phyloP scores from a whole-genome alignment of 1,140 invertebrate genomes.

The Hyles euphorbiae region DNA sequence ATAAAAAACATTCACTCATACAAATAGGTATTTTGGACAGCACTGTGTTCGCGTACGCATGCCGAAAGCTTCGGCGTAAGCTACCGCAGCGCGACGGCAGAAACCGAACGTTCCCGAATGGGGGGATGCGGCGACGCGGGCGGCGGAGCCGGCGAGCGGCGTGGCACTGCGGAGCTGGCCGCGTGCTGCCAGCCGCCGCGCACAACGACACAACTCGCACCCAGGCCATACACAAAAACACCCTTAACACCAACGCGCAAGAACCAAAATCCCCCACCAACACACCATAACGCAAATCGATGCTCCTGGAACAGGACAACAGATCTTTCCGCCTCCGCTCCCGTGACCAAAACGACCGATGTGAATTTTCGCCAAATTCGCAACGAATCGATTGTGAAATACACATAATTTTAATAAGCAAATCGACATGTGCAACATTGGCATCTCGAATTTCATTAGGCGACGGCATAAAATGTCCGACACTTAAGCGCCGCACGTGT shows the following conservation, averaged over 20 bases:
- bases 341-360: conserved; percentile 34
- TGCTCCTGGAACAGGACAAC: conserved; percentile 66
- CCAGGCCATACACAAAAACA: conserved; percentile 17
- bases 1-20: conserved; percentile 18
- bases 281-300: conserved; percentile 53
- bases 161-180: conserved; percentile 65
- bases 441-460: conserved; percentile 45
- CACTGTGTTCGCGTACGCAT: conserved; percentile 20
- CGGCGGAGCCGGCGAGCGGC: conserved; percentile 52
- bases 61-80: conserved; percentile 34
- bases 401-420: conserved; percentile 49
- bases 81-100: conserved; percentile 54
- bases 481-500: conserved; percentile 23
- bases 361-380: conserved; percentile 50
- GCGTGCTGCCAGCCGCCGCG: conserved; percentile 37
- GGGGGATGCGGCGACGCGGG: conserved; percentile 29
- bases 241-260: conserved; percentile 30
- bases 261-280: conserved; percentile 20
- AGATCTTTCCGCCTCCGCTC: conserved; percentile 64
- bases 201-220: conserved; percentile 45
- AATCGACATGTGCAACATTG: conserved; percentile 27
- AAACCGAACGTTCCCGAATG: conserved; percentile 33
- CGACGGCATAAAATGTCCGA: conserved; percentile 29
- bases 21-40: conserved; percentile 7
- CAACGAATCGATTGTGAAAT: conserved; percentile 34